Evolutionary conservation across 2,888 invertebrate genomes (phyloP), one percentile per base, ranked within the genome.

Genomic region (Alloplasta piceator): DNA sequence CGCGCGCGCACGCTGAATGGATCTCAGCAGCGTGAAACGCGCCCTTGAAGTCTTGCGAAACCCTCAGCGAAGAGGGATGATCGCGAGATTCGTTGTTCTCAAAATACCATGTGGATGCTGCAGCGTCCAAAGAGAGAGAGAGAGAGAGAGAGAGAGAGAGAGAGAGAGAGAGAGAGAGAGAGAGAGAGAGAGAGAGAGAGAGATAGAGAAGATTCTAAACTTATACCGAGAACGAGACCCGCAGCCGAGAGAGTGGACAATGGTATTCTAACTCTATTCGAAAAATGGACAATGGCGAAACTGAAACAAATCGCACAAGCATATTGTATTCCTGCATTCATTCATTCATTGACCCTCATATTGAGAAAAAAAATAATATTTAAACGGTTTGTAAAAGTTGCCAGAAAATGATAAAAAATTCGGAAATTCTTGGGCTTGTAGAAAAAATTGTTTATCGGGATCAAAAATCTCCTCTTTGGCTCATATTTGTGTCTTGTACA

Each of bases 101-200:
- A 75, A 83, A 83, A 84, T 84, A 85, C 85, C 86, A 80, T 80
- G 85, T 85, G 84, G 84, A 86, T 86, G 63, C 80, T 86, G 83
- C 84, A 85, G 74, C 71, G 71, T 70, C 78, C 66, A 70, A 70
- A 43, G 41, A 6, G 41, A 6, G 41, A 6, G 66, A 46, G n/a
- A 67, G 67, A 66, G 26, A 41, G 58, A 68, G 60, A 46, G 38
- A 43, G 36, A 61, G 9, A 12, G 52, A 71, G 39, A 43, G 39
- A 41, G 9, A 50, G 52, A 38, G 36, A 61, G 74, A 80, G 60
- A 74, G 68, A 70, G 52, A 56, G 56, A 60, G 55, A 50, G 66
- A 43, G 61, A 63, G 39, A 14, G 7, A 48, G 60, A 56, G 26
- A 71, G 80, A 66, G 50, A 66, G 61, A 46, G 67, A 72, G 58